phyloP scores from a whole-genome alignment of 2,888 invertebrate genomes.

The Elegia similella region DNA sequence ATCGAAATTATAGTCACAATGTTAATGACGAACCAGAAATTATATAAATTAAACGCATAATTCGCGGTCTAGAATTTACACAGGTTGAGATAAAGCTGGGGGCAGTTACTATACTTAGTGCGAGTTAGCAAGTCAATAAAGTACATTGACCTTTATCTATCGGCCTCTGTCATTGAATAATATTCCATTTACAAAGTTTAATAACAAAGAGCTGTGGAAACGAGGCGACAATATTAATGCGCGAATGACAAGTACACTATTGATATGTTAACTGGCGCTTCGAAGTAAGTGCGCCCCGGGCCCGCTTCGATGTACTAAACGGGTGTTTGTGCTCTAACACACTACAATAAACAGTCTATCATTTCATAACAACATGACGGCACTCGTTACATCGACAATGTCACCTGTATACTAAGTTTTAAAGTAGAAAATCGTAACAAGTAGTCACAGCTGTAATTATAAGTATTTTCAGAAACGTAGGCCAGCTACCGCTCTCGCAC shows the following conservation, averaged over 20 bases:
- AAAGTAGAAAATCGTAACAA: constrained; percentile 30
- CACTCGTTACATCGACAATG: constrained; percentile 29
- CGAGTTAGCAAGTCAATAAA: not conserved
- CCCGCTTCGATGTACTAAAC: constrained; percentile 6
- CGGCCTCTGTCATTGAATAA: not conserved
- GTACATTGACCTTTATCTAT: constrained; percentile 22
- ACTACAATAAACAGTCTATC: constrained; percentile 59
- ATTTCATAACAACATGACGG: constrained; percentile 40
- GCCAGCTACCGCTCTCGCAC: constrained; percentile 21
- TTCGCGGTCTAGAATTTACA: constrained; percentile 30
- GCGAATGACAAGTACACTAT: not conserved
- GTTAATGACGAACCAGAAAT: constrained; percentile 31
- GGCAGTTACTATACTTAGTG: not conserved
- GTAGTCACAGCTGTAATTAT: constrained; percentile 19
- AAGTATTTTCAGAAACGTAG: constrained; percentile 18
- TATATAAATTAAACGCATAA: constrained; percentile 33
- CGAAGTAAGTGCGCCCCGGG: constrained; percentile 17
- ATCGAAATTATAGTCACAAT: constrained; percentile 38
- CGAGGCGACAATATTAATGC: not conserved
- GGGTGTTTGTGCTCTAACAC: constrained; percentile 51
- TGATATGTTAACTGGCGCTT: not conserved
- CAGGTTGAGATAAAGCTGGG: constrained; percentile 13
- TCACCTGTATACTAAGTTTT: constrained; percentile 33
- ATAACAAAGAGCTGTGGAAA: no score
- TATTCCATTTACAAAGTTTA: not conserved